A percentile compares a stretch with the other conserved stretches of the same genome.
Evolutionary conservation across 2,797 vertebrate species (phyloP).

Genomic region (Gastrophryne carolinensis): DNA sequence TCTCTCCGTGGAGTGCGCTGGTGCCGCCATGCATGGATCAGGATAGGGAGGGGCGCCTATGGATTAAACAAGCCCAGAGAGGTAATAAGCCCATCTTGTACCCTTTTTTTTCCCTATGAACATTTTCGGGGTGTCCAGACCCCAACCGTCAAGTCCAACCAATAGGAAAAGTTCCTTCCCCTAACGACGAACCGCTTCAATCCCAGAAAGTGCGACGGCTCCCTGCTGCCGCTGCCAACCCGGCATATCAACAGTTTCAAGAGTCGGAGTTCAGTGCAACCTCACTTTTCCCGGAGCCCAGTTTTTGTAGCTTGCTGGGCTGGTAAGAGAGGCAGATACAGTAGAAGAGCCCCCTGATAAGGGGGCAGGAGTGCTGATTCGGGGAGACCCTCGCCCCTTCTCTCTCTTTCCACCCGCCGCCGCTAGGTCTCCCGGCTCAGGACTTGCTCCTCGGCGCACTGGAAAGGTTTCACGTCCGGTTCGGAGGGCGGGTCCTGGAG

Average conservation of each 20-base stretch:
- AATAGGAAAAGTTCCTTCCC: slow-evolving; percentile 30
- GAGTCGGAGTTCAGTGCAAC: slow-evolving; percentile 41
- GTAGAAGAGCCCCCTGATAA: slow-evolving; percentile 42
- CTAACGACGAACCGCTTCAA: not conserved
- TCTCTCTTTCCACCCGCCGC: no score
- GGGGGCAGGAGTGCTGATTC: slow-evolving; percentile 34
- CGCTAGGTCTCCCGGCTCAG: slow-evolving; percentile 46
- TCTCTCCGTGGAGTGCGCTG: not conserved
- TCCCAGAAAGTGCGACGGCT: not conserved
- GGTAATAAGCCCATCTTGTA: not conserved
- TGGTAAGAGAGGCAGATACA: slow-evolving; percentile 45
- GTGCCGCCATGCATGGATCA: not conserved
- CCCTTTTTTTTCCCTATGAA: not conserved
- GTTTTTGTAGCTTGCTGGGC: not conserved
- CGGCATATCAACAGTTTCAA: not conserved
- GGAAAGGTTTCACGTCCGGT: slow-evolving; percentile 40
- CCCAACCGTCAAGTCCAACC: slow-evolving; percentile 19
- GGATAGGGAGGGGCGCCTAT: not conserved
- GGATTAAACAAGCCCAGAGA: not conserved
- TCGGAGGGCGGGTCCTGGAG: slow-evolving; percentile 38
- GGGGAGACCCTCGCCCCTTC: not conserved
- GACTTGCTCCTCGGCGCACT: slow-evolving; percentile 43
- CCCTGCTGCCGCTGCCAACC: slow-evolving; percentile 4
- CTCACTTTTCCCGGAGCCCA: slow-evolving; percentile 24
- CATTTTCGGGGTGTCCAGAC: slow-evolving; percentile 12